Base-by-base conservation (phyloP, 2,888 invertebrate species). In the Alitta virens region DNA sequence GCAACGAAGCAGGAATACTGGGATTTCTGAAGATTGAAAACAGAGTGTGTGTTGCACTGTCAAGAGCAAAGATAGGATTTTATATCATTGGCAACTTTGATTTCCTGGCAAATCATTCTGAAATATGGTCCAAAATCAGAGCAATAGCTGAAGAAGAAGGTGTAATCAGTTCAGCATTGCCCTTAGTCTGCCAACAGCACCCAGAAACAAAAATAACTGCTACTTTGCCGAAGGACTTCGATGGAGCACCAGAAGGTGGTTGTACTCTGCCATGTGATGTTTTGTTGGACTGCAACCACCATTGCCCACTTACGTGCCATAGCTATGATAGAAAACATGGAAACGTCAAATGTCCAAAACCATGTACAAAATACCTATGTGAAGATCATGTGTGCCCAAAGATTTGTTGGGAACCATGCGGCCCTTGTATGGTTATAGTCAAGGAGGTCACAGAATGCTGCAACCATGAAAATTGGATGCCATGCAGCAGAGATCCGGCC, bases 301-400 rank as follows among this genome's bases (percentile, higher is more conserved):
- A 68, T 2, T 91, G 90, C 77, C 78, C 78, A 0, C 80, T 82
- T 42, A 71, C 85, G 16, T 90, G 90, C 73, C 90, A 90, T 72
- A 79, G 84, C 1, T 79, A 82, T 56, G 87, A 89, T 68, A 77
- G 82, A 25, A 78, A 84, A 0, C 89, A 90, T 71, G 26, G 56
- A 1, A 52, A 70, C 0, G 84, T 84, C 24, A 77, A 77, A 62
- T 70, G 70, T 57, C 67, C 24, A 23, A 71, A 74, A 58, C 64
- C 61, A 7, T 76, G 76, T 50, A 43, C n/a, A 7, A 71, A 69
- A 50, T 25, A 2, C 25, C 16, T 69, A 21, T 76, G 76, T 56
- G 56, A 58, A 2, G 68, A 68, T 5, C 75, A 77, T 57, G 51
- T 7, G 7, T 76, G 75, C 56, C 53, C 24, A 3, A 66, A 63